A percentile compares a stretch with the other conserved stretches of the same genome.
phyloP scores from a whole-genome alignment of 2,888 invertebrate genomes.

The Alcis repandata region DNA sequence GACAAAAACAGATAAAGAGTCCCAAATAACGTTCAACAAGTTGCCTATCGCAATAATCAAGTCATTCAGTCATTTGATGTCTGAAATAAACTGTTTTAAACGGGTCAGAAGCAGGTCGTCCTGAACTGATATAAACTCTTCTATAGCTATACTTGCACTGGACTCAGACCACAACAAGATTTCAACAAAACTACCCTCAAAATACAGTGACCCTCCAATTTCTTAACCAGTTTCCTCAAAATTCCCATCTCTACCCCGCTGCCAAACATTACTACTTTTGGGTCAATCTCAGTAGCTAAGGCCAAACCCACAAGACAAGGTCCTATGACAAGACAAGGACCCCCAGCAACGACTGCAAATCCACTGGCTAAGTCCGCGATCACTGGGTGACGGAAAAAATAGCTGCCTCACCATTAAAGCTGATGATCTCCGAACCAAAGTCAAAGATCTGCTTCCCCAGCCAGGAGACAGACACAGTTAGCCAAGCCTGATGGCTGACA shows the following conservation, averaged over 20 bases:
- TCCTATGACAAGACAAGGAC: not conserved
- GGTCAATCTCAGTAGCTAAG: conserved; percentile 85
- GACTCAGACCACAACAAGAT: no score
- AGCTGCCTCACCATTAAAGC: not conserved
- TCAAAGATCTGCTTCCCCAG: no score
- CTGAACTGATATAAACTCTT: not conserved
- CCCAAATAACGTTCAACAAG: not conserved
- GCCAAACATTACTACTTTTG: not conserved
- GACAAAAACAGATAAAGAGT: not conserved
- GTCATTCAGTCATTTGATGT: not conserved
- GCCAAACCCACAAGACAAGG: not conserved
- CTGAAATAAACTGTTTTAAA: not conserved
- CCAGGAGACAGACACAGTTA: no score
- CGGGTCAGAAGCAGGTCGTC: not conserved
- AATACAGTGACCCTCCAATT: not conserved
- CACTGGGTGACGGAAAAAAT: not conserved
- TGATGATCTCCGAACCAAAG: not conserved
- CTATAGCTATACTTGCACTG: not conserved
- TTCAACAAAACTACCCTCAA: not conserved
- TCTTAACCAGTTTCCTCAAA: conserved; percentile 6
- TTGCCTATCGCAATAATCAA: not conserved
- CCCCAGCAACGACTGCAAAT: not conserved
- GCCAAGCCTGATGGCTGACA: no score
- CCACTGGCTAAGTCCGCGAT: not conserved
- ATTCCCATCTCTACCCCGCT: conserved; percentile 5